These are phyloP conservation scores for Myripristis jacobus DNA, from an alignment of 2,797 vertebrate species.

Conservation along the genomic window DNA sequence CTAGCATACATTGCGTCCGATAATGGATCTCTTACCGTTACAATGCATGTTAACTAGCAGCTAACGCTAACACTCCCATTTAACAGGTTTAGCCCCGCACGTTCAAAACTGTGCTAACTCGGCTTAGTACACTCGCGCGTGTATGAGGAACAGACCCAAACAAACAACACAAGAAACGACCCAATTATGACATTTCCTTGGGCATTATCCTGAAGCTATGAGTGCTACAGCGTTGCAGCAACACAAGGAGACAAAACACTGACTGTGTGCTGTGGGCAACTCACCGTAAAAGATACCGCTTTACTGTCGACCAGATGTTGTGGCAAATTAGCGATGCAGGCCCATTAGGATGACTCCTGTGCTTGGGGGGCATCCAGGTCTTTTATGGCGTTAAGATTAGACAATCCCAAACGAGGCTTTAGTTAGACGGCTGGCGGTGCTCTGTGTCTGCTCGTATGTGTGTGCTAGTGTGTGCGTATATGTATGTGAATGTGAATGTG, in stretches of 20 bases:
- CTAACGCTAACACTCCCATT: slow-evolving; percentile 60
- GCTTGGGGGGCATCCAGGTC: slow-evolving; percentile 63
- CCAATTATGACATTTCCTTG: not conserved
- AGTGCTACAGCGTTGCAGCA: slow-evolving; percentile 46
- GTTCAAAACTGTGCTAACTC: not conserved
- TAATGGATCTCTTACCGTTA: slow-evolving; percentile 59
- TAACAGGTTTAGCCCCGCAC: slow-evolving; percentile 18
- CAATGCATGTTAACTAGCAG: slow-evolving; percentile 56
- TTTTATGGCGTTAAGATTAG: slow-evolving; percentile 21
- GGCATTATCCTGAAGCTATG: slow-evolving; percentile 19
- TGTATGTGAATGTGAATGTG: too few species aligned
- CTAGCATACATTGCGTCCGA: slow-evolving; percentile 62
- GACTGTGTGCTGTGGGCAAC: slow-evolving; percentile 58
- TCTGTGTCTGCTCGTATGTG: slow-evolving; percentile 45
- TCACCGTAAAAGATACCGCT: slow-evolving; percentile 70
- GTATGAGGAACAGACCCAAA: not conserved
- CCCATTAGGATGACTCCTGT: slow-evolving; percentile 67
- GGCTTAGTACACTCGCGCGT: rapidly evolving
- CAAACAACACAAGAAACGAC: not conserved
- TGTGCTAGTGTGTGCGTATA: slow-evolving; percentile 42
- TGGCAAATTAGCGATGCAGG: slow-evolving; percentile 64
- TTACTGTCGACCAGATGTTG: slow-evolving; percentile 67
- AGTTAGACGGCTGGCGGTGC: slow-evolving; percentile 43
- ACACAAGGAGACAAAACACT: slow-evolving; percentile 61
- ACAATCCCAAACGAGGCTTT: slow-evolving; percentile 70